Percentiles rank a stretch among this genome's conserved stretches.
These are phyloP conservation scores for Camponotus floridanus DNA, from an alignment of 1,140 invertebrate species.

Conservation along the genomic window DNA sequence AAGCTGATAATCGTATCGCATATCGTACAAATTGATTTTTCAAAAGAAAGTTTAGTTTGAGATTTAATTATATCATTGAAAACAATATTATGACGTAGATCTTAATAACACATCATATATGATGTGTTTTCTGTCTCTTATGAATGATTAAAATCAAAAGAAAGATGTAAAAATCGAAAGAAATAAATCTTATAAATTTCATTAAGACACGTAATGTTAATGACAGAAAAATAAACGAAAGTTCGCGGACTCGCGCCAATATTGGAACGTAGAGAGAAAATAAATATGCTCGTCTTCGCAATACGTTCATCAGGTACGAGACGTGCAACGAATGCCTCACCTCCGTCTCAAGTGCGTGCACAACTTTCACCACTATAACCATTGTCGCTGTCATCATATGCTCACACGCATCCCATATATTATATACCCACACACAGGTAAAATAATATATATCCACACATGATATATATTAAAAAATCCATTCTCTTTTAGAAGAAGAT, in stretches of 20 bases:
- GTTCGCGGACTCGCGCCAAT: slow-evolving; percentile 22
- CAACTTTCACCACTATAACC: slow-evolving; percentile 71
- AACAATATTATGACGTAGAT: too few species aligned
- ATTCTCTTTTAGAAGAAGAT: too few species aligned
- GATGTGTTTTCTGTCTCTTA: too few species aligned
- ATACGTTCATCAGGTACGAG: slow-evolving; percentile 31
- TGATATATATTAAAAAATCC: too few species aligned
- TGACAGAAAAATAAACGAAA: background rate
- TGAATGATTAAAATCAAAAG: too few species aligned
- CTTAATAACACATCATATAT: too few species aligned
- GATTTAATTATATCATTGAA: too few species aligned
- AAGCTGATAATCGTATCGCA: background rate
- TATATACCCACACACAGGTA: background rate
- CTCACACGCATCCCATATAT: slow-evolving; percentile 49
- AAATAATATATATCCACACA: background rate
- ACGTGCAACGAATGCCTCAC: slow-evolving; percentile 60
- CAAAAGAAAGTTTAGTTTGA: background rate
- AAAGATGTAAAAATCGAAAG: too few species aligned
- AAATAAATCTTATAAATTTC: too few species aligned
- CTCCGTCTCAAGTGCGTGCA: slow-evolving; percentile 54
- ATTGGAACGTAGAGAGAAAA: slow-evolving; percentile 28
- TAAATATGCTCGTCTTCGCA: slow-evolving; percentile 59
- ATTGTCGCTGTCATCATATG: slow-evolving; percentile 70
- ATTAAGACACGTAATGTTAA: background rate
- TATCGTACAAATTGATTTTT: background rate